Conservation (phyloP, 2,888 invertebrate species). For the Bombylius discolor region DNA sequence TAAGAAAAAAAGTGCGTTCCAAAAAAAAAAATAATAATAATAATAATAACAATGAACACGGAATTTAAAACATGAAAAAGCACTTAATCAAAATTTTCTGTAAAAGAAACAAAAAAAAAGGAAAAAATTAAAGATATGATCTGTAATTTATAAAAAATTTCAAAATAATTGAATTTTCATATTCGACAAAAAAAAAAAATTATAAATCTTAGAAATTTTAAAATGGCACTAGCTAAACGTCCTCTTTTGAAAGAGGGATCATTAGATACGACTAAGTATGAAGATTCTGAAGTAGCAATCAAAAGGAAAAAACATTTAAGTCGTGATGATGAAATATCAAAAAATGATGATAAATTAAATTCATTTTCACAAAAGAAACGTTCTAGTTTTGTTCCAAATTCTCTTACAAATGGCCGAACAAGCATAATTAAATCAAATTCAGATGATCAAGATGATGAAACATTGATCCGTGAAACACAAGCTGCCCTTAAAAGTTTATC, state of each 20-base stretch:
- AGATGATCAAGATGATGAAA: constrained; percentile 60
- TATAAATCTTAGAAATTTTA: background rate
- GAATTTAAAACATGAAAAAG: too few relatives aligned
- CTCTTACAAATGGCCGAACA: constrained; percentile 14
- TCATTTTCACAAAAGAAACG: constrained; percentile 33
- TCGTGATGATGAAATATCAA: constrained; percentile 29
- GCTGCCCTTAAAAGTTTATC: constrained; percentile 77
- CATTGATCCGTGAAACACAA: constrained; percentile 74
- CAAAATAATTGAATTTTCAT: too few relatives aligned
- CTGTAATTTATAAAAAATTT: too few relatives aligned
- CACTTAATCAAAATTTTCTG: too few relatives aligned
- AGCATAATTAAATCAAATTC: constrained; percentile 15
- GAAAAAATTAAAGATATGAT: too few relatives aligned
- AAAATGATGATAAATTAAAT: constrained; percentile 20
- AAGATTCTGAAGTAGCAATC: constrained; percentile 30
- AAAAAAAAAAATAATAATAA: too few relatives aligned
- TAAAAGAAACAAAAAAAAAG: too few relatives aligned
- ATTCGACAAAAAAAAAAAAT: too few relatives aligned
- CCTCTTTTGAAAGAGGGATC: constrained; percentile 31
- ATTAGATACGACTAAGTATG: constrained; percentile 23
- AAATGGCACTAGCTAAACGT: constrained; percentile 35
- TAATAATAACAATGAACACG: too few relatives aligned
- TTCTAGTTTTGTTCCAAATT: constrained; percentile 15
- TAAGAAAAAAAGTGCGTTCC: too few relatives aligned
- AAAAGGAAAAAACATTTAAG: constrained; percentile 34